Evolutionary conservation across 92 coral and sea anemone species (phyloP).

Genomic region (Palythoa heliodiscus): DNA sequence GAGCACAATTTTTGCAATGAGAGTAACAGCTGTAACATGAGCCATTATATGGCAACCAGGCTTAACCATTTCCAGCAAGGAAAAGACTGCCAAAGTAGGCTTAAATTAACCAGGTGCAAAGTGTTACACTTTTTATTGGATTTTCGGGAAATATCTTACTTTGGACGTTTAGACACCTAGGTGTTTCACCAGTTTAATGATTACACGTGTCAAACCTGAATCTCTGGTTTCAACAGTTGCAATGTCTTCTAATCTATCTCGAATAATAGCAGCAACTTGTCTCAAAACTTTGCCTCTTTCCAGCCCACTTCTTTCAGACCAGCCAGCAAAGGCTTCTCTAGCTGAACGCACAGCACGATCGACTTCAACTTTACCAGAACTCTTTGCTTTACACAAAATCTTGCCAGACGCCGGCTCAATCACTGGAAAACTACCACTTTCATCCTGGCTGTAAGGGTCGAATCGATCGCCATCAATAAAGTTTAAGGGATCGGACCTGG

Average conservation of each 20-base stretch:
- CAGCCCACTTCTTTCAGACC: constrained; percentile 84
- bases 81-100: too few species aligned
- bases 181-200: neutral
- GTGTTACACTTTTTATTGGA: too few species aligned
- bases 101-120: too few species aligned
- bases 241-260: constrained; percentile 69
- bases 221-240: constrained; percentile 84
- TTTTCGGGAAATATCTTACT: neutral
- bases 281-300: constrained; percentile 79
- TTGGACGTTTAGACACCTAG: neutral
- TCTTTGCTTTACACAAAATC: constrained; percentile 74
- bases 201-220: constrained; percentile 54
- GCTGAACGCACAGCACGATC: constrained; percentile 78
- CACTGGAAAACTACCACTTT: constrained; percentile 53
- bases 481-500: constrained; percentile 61
- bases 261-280: constrained; percentile 74
- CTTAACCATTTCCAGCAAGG: too few species aligned
- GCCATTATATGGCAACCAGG: too few species aligned
- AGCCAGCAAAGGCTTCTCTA: constrained; percentile 64
- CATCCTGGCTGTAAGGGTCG: constrained; percentile 76
- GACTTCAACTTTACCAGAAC: constrained; percentile 84
- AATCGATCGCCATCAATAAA: constrained; percentile 78
- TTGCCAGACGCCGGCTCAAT: constrained; percentile 89
- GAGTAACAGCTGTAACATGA: too few species aligned
- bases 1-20: too few species aligned